These are phyloP conservation scores for Polymixis lichenea DNA, from an alignment of 2,888 invertebrate genomes.

Conservation along the genomic window DNA sequence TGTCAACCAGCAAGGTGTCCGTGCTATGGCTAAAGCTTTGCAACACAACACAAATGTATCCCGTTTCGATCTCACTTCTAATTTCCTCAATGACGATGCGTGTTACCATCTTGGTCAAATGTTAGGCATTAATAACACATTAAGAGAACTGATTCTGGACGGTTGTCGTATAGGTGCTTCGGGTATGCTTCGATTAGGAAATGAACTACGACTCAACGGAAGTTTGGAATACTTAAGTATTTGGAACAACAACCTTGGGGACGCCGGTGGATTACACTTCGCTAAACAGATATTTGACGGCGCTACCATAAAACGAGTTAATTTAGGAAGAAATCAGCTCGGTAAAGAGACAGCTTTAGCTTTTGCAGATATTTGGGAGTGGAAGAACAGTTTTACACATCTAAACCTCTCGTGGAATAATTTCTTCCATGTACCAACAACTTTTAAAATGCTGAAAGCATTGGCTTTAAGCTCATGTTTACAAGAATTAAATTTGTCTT, in stretches of 20 bases:
- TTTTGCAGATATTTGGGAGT: conserved; percentile 69
- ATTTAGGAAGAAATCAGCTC: conserved; percentile 73
- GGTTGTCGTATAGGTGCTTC: conserved; percentile 75
- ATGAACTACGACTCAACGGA: conserved; percentile 65
- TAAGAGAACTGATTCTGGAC: conserved; percentile 71
- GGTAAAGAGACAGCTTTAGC: conserved; percentile 65
- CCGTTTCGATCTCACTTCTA: conserved; percentile 71
- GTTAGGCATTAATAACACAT: conserved; percentile 68
- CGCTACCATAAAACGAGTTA: conserved; percentile 59
- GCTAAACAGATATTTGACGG: conserved; percentile 67
- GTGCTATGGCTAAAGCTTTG: conserved; percentile 74
- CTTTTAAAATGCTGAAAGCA: conserved; percentile 67
- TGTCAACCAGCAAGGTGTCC: conserved; percentile 69
- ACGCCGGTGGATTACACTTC: conserved; percentile 70
- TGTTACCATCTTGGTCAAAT: conserved; percentile 76
- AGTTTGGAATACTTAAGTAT: conserved; percentile 68
- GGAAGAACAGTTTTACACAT: conserved; percentile 68
- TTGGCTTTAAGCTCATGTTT: conserved; percentile 66
- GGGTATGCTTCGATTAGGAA: conserved; percentile 68
- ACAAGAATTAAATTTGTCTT: conserved; percentile 72
- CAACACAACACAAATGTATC: conserved; percentile 70
- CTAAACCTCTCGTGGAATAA: conserved; percentile 75
- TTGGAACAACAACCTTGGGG: conserved; percentile 71
- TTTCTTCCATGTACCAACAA: conserved; percentile 65
- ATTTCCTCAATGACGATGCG: conserved; percentile 74